Percentiles rank a stretch among this genome's conserved stretches.
Conservation (phyloP, 2,797 vertebrate genomes). For the Scleropages formosus region DNA sequence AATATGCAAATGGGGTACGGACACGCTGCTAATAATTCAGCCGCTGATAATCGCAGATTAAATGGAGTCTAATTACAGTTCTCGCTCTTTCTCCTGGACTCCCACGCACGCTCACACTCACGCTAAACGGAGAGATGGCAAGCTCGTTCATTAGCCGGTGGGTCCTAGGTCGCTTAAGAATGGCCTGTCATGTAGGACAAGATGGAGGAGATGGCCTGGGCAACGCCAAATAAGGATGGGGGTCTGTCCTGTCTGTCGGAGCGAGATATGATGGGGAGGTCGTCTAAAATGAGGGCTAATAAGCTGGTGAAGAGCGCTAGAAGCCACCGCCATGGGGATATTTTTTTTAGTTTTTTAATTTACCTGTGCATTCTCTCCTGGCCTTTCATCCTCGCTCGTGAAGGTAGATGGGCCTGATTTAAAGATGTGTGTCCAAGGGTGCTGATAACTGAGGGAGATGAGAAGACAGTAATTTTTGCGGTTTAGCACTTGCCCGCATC, state of each 20-base stretch:
- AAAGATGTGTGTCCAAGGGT: no score
- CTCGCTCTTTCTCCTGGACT: not conserved
- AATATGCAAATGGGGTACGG: not conserved
- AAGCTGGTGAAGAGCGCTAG: not conserved
- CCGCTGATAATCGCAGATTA: slow-evolving; percentile 3
- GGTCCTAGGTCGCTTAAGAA: slow-evolving; percentile 14
- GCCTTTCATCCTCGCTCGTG: no score
- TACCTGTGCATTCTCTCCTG: no score
- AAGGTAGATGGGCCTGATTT: no score
- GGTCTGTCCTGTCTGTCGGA: not conserved
- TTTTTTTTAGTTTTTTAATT: slow-evolving; percentile 20
- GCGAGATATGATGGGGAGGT: slow-evolving; percentile 12
- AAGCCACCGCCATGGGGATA: not conserved
- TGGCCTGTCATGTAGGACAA: slow-evolving; percentile 10
- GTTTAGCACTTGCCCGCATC: no score
- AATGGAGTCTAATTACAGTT: not conserved
- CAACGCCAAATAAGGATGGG: not conserved
- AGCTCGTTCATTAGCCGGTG: not conserved
- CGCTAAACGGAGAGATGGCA: not conserved
- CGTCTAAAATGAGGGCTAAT: slow-evolving; percentile 2
- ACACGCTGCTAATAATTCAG: not conserved
- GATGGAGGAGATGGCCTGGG: no score
- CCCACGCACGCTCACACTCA: not conserved
- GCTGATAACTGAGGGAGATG: no score
- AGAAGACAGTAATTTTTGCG: no score